A percentile compares a stretch with the other conserved stretches of the same genome.
Conservation (phyloP, 2,113 vertebrate genomes). For the Dendropsophus ebraccatus region DNA sequence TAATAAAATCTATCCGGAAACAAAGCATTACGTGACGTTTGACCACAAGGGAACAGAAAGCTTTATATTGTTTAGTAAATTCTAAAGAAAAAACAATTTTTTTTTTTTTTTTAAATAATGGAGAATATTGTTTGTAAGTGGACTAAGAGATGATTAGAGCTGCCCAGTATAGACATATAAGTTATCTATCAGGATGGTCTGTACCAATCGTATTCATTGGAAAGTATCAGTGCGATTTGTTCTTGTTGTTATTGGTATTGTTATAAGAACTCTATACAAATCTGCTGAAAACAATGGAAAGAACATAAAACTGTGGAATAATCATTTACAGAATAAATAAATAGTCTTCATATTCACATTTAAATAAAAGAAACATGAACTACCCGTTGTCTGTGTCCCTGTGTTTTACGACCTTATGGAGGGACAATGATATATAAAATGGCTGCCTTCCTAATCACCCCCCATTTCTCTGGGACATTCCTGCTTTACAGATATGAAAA, state of each 20-base stretch:
- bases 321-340: not conserved
- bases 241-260: not conserved
- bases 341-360: not conserved
- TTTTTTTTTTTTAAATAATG: slow-evolving; percentile 33
- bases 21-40: not conserved
- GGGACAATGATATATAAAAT: not conserved
- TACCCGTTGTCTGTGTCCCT: not conserved
- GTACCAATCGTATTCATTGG: not conserved
- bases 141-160: not conserved
- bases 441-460: not conserved
- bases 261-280: not conserved
- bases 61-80: slow-evolving; percentile 34
- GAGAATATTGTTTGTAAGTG: slow-evolving; percentile 23
- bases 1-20: not conserved
- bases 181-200: not conserved
- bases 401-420: not conserved
- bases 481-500: not conserved
- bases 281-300: not conserved
- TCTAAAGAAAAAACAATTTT: not conserved
- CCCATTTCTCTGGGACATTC: not conserved
- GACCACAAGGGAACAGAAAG: slow-evolving; percentile 35
- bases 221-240: not conserved
- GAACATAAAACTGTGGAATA: not conserved
- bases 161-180: not conserved
- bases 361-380: not conserved